Conservation (phyloP, 2,888 invertebrate genomes). For the Eucera pruinosa region DNA sequence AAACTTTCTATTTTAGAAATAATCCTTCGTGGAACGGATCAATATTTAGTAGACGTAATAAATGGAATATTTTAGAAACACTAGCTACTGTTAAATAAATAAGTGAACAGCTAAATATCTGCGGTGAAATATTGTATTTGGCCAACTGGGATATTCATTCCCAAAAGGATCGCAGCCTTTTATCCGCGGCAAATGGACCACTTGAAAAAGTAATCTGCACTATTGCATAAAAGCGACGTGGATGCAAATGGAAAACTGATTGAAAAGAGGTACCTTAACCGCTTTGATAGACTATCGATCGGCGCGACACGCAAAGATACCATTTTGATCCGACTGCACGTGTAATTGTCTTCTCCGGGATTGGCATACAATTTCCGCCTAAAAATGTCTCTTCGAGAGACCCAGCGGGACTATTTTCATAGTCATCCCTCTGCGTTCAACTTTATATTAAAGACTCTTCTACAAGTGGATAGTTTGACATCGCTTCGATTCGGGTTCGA, state of each 20-base stretch:
- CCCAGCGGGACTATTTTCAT: slow-evolving; percentile 23
- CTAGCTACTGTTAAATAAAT: not conserved
- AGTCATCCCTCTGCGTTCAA: slow-evolving; percentile 1
- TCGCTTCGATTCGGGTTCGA: not conserved
- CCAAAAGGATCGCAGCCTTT: slow-evolving; percentile 31
- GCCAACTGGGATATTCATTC: slow-evolving; percentile 19
- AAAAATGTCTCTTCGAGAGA: slow-evolving; percentile 45
- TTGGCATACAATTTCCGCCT: slow-evolving; percentile 74
- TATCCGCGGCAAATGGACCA: slow-evolving; percentile 47
- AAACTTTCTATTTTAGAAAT: not conserved
- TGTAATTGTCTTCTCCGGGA: slow-evolving; percentile 70
- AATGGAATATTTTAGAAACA: no score
- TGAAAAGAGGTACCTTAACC: slow-evolving; percentile 73
- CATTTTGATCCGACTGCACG: slow-evolving; percentile 69
- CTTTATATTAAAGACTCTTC: not conserved
- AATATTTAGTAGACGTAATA: no score
- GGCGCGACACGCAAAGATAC: slow-evolving; percentile 62
- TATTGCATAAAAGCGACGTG: slow-evolving; percentile 58
- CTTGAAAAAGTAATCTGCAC: slow-evolving; percentile 54
- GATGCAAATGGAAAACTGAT: slow-evolving; percentile 72
- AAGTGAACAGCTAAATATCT: not conserved
- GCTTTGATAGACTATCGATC: slow-evolving; percentile 70
- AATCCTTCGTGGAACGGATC: no score
- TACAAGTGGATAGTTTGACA: not conserved
- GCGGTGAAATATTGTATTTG: slow-evolving; percentile 3